These are phyloP conservation scores for Steatornis caripensis DNA, from an alignment of 2,113 vertebrate genomes.

Conservation along the genomic window DNA sequence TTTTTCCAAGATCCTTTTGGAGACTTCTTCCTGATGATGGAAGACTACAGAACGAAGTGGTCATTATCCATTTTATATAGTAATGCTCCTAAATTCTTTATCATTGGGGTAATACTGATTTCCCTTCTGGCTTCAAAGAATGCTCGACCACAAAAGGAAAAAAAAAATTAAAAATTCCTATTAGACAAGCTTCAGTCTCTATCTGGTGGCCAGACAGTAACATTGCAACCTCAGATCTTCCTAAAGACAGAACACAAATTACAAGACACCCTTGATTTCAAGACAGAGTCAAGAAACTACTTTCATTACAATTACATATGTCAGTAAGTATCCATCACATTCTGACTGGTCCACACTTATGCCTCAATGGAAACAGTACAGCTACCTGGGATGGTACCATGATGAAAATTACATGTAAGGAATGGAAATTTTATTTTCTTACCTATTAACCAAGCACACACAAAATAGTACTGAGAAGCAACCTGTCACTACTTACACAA, in stretches of 20 bases:
- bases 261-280: neutral
- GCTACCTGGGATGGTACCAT: neutral
- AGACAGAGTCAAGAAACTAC: neutral
- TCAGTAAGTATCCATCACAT: neutral
- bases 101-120: neutral
- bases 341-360: neutral
- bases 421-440: neutral
- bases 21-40: neutral
- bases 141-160: neutral
- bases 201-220: conserved; percentile 50
- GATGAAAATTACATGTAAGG: neutral
- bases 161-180: neutral
- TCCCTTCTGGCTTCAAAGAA: neutral
- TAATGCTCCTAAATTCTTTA: neutral
- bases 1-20: neutral
- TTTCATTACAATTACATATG: neutral
- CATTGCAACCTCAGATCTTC: conserved; percentile 5
- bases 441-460: neutral
- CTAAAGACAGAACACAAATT: neutral
- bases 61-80: neutral
- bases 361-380: neutral
- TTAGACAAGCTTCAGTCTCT: conserved; percentile 43
- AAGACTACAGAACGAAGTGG: neutral
- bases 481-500: neutral
- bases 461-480: neutral